Base-by-base conservation (phyloP, 23 tunicate genomes). In the Clavelina lepadiformis region DNA sequence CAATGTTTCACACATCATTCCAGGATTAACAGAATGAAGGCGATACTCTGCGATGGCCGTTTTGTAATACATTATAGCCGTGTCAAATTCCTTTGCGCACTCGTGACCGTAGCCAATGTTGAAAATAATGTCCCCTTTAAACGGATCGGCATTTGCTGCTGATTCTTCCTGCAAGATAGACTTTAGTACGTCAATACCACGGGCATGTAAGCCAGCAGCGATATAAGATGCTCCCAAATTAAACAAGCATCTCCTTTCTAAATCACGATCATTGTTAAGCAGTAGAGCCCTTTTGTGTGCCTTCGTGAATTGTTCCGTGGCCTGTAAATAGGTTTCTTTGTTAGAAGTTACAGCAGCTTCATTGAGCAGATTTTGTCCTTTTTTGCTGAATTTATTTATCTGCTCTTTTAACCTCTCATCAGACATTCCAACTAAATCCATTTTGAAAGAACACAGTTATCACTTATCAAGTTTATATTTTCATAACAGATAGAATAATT, bases 181-280 rank as follows among this genome's bases (percentile, higher is more conserved):
- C 29, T 29, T 38, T 5, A 84, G 33, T 11, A 84, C 74, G 33
- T 61, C 78, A 11, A 76, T 54, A 2, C 83, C 93, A 1, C 74
- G 78, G 3, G 37, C 54, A 1, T 34, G 31, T 63, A 76, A 65
- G 3, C 71, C 83, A 0, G 65, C 78, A 27, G 78, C 93, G 25
- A 76, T 77, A 53, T 84, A 68, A 28, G 83, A 68, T 4, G 83
- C 64, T 31, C 83, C 93, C 26, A 84, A 77, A 33, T 84, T 84
- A 67, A 76, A 84, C 19, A 69, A 32, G 51, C 93, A 84, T 35
- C 62, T 26, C 15, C 33, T 41, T 52, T 76, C 72, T 0, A 53
- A 38, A 2, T 65, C 61, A 27, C 75, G 67, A 25, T 69, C 44
- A n/a, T 59, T 21, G 66, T 84, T 77, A n/a, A 84, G 58, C 26